These are phyloP conservation scores for Babyrousa celebensis DNA, from an alignment of 2,797 vertebrate species.

Conservation along the genomic window DNA sequence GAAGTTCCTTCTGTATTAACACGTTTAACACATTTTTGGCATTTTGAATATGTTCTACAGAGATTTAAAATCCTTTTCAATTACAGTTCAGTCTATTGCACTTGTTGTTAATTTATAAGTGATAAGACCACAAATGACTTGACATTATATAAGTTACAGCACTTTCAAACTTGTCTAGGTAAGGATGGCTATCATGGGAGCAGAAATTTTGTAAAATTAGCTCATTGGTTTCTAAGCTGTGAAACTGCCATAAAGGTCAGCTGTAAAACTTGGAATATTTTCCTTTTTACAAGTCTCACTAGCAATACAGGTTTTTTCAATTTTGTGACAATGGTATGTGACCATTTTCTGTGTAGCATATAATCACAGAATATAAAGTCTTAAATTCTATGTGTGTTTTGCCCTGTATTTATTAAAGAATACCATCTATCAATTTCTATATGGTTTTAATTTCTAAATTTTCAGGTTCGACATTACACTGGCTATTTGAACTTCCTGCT, in stretches of 20 bases:
- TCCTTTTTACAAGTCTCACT: conserved; percentile 28
- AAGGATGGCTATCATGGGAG: conserved; percentile 13
- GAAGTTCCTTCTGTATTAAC: conserved; percentile 44
- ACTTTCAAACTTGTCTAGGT: conserved; percentile 45
- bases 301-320: conserved; percentile 27
- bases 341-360: background rate
- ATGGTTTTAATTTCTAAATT: background rate
- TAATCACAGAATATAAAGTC: background rate
- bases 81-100: background rate
- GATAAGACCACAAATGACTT: conserved; percentile 34
- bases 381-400: background rate
- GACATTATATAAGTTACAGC: conserved; percentile 57
- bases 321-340: conserved; percentile 13
- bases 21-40: background rate
- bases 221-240: conserved; percentile 49
- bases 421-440: background rate
- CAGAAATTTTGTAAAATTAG: conserved; percentile 73
- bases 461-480: background rate
- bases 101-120: conserved; percentile 32
- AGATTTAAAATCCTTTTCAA: background rate
- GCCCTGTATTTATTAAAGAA: background rate
- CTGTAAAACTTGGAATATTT: conserved; percentile 45
- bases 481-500: background rate
- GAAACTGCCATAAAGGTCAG: conserved; percentile 64
- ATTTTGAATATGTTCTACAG: conserved; percentile 41